phyloP scores from a whole-genome alignment of 2,888 invertebrate species.

The Embidobia sp. region DNA sequence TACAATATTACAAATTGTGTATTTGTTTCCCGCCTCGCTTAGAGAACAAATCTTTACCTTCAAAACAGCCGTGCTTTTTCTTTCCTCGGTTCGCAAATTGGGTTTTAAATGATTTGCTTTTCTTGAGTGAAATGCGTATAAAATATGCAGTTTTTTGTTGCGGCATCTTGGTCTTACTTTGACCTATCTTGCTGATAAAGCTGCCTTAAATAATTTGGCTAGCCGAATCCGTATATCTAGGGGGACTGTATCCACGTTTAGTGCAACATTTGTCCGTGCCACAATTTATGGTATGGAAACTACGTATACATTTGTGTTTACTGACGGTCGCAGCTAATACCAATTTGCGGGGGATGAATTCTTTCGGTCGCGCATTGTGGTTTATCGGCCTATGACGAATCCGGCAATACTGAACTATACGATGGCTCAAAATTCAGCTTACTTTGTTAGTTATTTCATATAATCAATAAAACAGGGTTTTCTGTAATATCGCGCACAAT shows the following conservation, averaged over 20 bases:
- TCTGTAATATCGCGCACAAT: conserved; percentile 3
- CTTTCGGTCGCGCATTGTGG: conserved; percentile 40
- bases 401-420: conserved; percentile 42
- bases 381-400: conserved; percentile 59
- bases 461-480: conserved; percentile 45
- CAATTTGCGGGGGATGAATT: conserved; percentile 54
- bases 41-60: too few species aligned
- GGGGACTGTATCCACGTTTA: conserved; percentile 51
- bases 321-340: conserved; percentile 60
- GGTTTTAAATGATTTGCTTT: too few species aligned
- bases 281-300: conserved; percentile 73
- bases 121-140: conserved; percentile 10
- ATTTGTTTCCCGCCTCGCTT: too few species aligned
- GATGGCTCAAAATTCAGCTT: conserved; percentile 43
- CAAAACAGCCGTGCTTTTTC: too few species aligned
- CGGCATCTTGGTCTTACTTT: conserved; percentile 10
- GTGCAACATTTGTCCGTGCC: conserved; percentile 67
- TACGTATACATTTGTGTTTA: conserved; percentile 70
- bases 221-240: conserved; percentile 39
- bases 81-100: too few species aligned
- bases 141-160: conserved; percentile 13
- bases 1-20: too few species aligned
- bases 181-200: conserved; percentile 33
- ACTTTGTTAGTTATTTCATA: conserved; percentile 45
- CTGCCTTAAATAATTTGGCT: conserved; percentile 67